A percentile compares a stretch with the other conserved stretches of the same genome.
These are phyloP conservation scores for Achatina immaculata DNA, from an alignment of 1,140 invertebrate genomes.

Conservation along the genomic window DNA sequence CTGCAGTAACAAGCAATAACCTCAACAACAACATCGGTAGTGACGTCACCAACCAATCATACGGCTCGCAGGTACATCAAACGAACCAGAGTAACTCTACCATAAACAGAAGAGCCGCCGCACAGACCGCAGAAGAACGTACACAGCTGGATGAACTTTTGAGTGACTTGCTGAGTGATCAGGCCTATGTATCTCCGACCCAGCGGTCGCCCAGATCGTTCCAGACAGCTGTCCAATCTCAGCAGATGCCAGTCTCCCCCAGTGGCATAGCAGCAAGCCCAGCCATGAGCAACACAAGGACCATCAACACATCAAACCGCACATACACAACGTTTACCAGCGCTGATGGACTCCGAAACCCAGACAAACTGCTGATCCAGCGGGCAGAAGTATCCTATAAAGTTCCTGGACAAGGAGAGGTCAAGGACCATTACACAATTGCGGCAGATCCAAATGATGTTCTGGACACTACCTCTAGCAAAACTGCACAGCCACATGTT, in stretches of 20 bases:
- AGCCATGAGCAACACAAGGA: constrained; percentile 42
- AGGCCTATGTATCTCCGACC: constrained; percentile 49
- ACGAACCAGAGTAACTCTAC: constrained; percentile 42
- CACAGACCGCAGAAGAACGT: constrained; percentile 62
- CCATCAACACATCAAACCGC: constrained; percentile 54
- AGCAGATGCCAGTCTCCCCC: constrained; percentile 32
- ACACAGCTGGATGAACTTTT: constrained; percentile 68
- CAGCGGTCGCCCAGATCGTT: constrained; percentile 11
- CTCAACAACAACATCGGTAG: constrained; percentile 45
- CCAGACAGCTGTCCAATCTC: constrained; percentile 33
- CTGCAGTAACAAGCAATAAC: constrained; percentile 25
- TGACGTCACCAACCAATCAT: constrained; percentile 36
- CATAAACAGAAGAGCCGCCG: constrained; percentile 41
- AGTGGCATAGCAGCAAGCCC: constrained; percentile 45
- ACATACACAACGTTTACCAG: constrained; percentile 56
- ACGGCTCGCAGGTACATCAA: constrained; percentile 42
- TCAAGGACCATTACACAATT: constrained; percentile 57
- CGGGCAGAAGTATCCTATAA: constrained; percentile 62
- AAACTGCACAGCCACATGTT: constrained; percentile 46
- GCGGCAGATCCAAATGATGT: constrained; percentile 48
- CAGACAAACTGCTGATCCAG: constrained; percentile 58
- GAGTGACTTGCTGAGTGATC: constrained; percentile 67
- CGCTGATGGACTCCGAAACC: constrained; percentile 42
- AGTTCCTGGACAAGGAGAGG: constrained; percentile 53
- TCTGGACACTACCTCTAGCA: constrained; percentile 27